Evolutionary conservation across 2,888 invertebrate genomes (phyloP), one percentile per base, ranked within the genome.

Genomic region (Odontocolon sp.): DNA sequence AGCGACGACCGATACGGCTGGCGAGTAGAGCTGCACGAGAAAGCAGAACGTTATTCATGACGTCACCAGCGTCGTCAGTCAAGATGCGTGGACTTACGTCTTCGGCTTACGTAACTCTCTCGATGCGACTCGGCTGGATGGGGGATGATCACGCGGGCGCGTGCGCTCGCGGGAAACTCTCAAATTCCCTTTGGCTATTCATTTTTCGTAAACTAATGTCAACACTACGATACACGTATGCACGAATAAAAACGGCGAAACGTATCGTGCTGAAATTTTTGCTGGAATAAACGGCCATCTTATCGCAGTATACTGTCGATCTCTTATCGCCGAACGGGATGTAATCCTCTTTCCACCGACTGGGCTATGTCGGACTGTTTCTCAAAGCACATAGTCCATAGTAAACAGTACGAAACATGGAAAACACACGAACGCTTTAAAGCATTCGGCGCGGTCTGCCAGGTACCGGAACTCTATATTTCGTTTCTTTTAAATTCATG

Each of bases 31-130:
- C 23, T 21, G 28, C 23, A n/a, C 71, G 63, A 42, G 45, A 63
- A 56, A 63, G 56, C 54, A 23, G 54, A 50, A 36, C 47, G 45
- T 54, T 56, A 56, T 45, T 26, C 18, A 36, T 63, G 63, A 71
- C 71, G 71, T 71, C 71, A 71, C 23, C 26, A 18, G 33, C n/a
- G n/a, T 50, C 21, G 54, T 11, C 40, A 26, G 54, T 8, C 33
- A 45, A 56, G 42, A 56, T n/a, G 56, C 56, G 56, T 28, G 67
- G 54, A 45, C 56, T 56, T 56, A 21, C 45, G 67, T 67, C 67
- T 56, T 42, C 11, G 67, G 31, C 52, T 66, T 45, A 45, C 40
- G 54, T 67, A 45, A 56, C 18, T 33, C 36, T 9, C 21, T 36
- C 50, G 50, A 23, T 21, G 36, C 23, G 47, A 14, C 47, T 23